Evolutionary conservation across 1,140 invertebrate genomes (phyloP).

Genomic region (Brachionus manjavacas): DNA sequence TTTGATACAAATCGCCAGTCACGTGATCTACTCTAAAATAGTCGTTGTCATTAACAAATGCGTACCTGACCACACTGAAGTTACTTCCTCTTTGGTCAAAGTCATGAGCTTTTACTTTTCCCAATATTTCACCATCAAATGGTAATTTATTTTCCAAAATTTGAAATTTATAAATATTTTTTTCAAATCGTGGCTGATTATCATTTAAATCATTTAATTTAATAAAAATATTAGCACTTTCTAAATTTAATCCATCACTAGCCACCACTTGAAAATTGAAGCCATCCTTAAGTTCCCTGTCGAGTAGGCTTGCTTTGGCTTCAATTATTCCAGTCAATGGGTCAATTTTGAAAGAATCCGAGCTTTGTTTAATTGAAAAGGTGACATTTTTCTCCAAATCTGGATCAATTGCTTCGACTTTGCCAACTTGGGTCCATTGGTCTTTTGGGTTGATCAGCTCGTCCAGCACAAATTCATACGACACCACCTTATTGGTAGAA

Average conservation of each 20-base stretch:
- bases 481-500: background rate
- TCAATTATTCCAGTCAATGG: background rate
- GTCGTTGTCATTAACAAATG: conserved; percentile 3
- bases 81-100: background rate
- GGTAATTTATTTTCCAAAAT: conserved; percentile 21
- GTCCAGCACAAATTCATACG: background rate
- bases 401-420: conserved; percentile 3
- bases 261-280: background rate
- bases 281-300: background rate
- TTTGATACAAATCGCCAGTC: conserved; percentile 29
- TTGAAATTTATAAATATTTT: conserved; percentile 33
- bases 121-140: background rate
- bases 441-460: background rate
- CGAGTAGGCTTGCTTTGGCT: background rate
- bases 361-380: background rate
- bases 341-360: background rate
- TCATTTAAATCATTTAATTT: conserved; percentile 30
- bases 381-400: conserved; percentile 8
- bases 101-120: background rate
- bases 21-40: background rate
- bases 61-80: background rate
- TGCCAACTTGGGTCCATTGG: background rate
- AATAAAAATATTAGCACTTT: background rate
- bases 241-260: background rate
- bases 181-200: conserved; percentile 29